Percentiles rank a stretch among this genome's conserved stretches.
phyloP scores from a whole-genome alignment of 2,888 invertebrate species.

The Netelia melanura region DNA sequence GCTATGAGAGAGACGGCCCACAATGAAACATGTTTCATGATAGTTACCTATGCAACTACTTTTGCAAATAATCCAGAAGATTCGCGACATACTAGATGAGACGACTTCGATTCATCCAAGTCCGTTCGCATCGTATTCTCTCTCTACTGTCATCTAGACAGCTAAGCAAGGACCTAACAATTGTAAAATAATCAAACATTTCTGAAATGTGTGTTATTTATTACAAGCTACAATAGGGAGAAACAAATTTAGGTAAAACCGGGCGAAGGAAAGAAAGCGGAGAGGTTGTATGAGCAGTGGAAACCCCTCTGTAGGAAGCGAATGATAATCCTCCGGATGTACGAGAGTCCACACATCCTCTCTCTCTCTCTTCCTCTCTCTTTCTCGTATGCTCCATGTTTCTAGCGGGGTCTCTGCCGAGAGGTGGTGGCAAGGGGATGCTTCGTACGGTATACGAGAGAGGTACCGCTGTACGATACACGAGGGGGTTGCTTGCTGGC shows the following conservation, averaged over 20 bases:
- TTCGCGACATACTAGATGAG: too few species aligned
- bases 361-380: slow-evolving; percentile 7
- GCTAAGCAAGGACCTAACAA: neutral
- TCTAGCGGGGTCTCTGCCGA: slow-evolving; percentile 35
- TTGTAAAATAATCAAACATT: neutral
- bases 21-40: neutral
- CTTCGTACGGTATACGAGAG: slow-evolving; percentile 44
- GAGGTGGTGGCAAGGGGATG: slow-evolving; percentile 29
- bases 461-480: slow-evolving; percentile 66
- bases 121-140: too few species aligned
- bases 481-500: slow-evolving; percentile 66
- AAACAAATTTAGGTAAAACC: slow-evolving; percentile 32
- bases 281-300: slow-evolving; percentile 49
- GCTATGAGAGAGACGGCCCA: neutral
- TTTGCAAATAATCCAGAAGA: too few species aligned
- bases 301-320: slow-evolving; percentile 63
- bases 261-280: slow-evolving; percentile 66
- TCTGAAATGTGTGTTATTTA: neutral
- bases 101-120: too few species aligned
- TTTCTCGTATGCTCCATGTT: slow-evolving; percentile 58
- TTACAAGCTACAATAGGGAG: slow-evolving; percentile 23
- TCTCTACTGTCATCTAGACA: neutral
- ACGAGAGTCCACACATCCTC: slow-evolving; percentile 57
- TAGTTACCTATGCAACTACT: neutral
- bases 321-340: slow-evolving; percentile 74